Evolutionary conservation across 2,797 vertebrate species (phyloP).

Genomic region (Pantherophis alleghaniensis): DNA sequence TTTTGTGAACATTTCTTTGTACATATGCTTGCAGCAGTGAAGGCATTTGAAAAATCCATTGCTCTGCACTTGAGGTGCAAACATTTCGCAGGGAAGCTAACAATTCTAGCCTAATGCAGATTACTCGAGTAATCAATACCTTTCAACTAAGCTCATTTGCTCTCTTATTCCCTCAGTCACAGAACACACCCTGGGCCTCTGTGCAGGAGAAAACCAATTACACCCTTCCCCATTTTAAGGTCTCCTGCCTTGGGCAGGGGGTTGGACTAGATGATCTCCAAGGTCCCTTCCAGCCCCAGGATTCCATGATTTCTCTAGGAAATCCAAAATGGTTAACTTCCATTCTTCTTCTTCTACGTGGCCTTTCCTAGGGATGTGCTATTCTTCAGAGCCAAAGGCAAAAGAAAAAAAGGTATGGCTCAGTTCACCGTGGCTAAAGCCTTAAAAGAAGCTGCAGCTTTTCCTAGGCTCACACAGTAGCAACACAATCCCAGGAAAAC

Average conservation of each 20-base stretch:
- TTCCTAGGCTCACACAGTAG: background rate
- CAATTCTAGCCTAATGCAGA: background rate
- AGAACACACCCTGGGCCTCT: background rate
- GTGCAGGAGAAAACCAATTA: background rate
- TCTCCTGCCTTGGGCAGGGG: background rate
- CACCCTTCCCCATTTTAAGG: background rate
- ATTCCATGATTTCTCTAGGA: background rate
- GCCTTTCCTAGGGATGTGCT: background rate
- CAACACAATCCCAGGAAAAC: background rate
- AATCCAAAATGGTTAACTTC: background rate
- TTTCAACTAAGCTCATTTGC: background rate
- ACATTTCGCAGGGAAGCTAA: background rate
- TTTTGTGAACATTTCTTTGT: background rate
- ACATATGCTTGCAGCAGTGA: background rate
- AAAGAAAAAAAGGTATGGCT: background rate
- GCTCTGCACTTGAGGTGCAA: background rate
- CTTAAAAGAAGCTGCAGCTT: background rate
- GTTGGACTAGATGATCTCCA: background rate
- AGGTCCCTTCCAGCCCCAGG: background rate
- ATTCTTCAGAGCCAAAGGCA: background rate
- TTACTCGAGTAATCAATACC: background rate
- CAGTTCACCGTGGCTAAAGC: background rate
- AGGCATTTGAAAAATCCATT: background rate
- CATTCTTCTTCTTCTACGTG: background rate
- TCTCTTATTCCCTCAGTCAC: background rate